Evolutionary conservation across 2,113 vertebrate genomes (phyloP).

Genomic region (Macrotis lagotis): DNA sequence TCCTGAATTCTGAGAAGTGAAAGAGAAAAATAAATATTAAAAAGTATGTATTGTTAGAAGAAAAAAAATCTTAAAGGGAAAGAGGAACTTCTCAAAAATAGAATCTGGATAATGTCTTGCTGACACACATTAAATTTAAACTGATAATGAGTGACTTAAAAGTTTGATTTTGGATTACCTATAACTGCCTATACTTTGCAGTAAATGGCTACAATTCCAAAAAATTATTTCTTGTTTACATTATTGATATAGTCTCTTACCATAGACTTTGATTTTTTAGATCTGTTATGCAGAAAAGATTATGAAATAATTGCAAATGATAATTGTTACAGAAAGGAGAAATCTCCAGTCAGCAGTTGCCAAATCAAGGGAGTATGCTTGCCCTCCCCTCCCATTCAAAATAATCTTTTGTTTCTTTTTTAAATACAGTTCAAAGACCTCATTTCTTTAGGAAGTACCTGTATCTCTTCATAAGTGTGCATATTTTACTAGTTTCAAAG

Average conservation of each 20-base stretch:
- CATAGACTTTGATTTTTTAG: neutral
- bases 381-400: neutral
- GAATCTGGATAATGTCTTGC: neutral
- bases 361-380: neutral
- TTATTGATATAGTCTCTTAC: neutral
- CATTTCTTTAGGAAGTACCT: constrained; percentile 63
- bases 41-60: neutral
- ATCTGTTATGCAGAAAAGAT: constrained; percentile 4
- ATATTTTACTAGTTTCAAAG: constrained; percentile 76
- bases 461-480: constrained; percentile 64
- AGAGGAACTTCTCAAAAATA: constrained; percentile 3
- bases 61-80: constrained; percentile 30
- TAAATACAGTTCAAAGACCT: constrained; percentile 60
- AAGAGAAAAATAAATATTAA: neutral
- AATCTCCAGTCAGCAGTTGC: neutral
- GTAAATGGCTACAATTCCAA: constrained; percentile 6
- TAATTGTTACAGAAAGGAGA: neutral
- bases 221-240: constrained; percentile 21
- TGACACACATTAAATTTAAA: neutral
- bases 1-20: neutral
- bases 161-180: neutral
- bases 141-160: neutral
- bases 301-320: neutral
- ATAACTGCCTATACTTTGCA: neutral
- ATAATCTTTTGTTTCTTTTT: constrained; percentile 35